Evolutionary conservation across 2,888 invertebrate species (phyloP), one percentile per base, ranked within the genome.

Genomic region (Norana najaformis): DNA sequence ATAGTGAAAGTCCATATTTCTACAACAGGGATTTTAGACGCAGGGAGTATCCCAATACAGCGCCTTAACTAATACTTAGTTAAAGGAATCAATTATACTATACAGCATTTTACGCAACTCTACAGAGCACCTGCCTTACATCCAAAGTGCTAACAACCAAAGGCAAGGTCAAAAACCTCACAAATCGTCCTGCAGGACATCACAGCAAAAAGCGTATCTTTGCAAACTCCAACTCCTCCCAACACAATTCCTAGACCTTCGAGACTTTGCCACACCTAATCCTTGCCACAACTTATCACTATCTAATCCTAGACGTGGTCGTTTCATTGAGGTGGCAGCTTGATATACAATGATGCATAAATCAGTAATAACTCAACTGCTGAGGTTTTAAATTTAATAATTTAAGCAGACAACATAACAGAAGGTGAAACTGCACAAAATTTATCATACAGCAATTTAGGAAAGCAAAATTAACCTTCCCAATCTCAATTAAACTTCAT

Each of bases 21-120:
- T 69, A 47, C 69, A 69, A n/a, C 69, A 69, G n/a, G 69, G 69
- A 69, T 69, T n/a, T 69, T 69, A 69, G 69, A 69, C 30, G n/a
- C n/a, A 69, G 30, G 11, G 69, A n/a, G 69, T 69, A 69, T 69
- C 53, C 53, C 4, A 53, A 53, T 30, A n/a, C 69, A 69, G 69
- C n/a, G 16, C 69, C 4, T n/a, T n/a, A 1, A n/a, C n/a, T n/a
- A n/a, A 69, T n/a, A 69, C n/a, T 69, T 69, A 13, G 30, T n/a
- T 11, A 30, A 69, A 69, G 69, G 69, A 69, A 69, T 69, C 69
- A 69, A 69, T 30, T 69, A 69, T 16, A 69, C 69, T 69, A 69
- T n/a, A n/a, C 69, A 69, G 69, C n/a, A 69, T 69, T n/a, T 69
- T n/a, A 69, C n/a, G n/a, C 30, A n/a, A 69, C 69, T 8, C 8